Conservation (phyloP, 2,888 invertebrate species). For the Piscicola geometra region DNA sequence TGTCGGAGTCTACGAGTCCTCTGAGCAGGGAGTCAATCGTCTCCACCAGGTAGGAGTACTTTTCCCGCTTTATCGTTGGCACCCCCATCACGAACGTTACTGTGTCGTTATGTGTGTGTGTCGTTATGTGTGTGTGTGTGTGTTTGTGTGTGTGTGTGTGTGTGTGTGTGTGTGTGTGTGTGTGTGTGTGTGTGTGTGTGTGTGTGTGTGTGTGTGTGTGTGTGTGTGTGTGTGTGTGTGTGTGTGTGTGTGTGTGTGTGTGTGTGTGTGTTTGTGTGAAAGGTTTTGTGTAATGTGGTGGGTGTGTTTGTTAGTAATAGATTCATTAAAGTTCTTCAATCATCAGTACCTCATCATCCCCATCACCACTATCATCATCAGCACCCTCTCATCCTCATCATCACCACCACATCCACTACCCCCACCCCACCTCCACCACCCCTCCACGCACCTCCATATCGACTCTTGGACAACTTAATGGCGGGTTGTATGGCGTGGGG, state of each 20-base stretch:
- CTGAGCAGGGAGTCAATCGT: slow-evolving; percentile 78
- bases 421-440: not conserved
- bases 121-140: not conserved
- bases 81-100: slow-evolving; percentile 80
- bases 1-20: slow-evolving; percentile 69
- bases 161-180: slow-evolving; percentile 19
- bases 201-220: slow-evolving; percentile 23
- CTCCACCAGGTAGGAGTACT: slow-evolving; percentile 77
- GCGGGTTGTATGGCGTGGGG: slow-evolving; percentile 73
- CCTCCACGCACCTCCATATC: slow-evolving; percentile 61
- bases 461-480: slow-evolving; percentile 70
- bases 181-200: slow-evolving; percentile 29
- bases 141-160: not conserved
- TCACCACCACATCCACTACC: not conserved
- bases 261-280: not conserved
- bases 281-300: not conserved
- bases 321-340: too few relatives aligned
- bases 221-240: slow-evolving; percentile 28
- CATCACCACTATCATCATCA: not conserved
- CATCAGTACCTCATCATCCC: too few relatives aligned
- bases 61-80: slow-evolving; percentile 79
- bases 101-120: slow-evolving; percentile 44
- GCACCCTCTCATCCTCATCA: too few relatives aligned
- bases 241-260: slow-evolving; percentile 4
- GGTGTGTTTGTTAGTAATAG: too few relatives aligned